Evolutionary conservation across 1,140 invertebrate genomes (phyloP).

Genomic region (Nephila pilipes): DNA sequence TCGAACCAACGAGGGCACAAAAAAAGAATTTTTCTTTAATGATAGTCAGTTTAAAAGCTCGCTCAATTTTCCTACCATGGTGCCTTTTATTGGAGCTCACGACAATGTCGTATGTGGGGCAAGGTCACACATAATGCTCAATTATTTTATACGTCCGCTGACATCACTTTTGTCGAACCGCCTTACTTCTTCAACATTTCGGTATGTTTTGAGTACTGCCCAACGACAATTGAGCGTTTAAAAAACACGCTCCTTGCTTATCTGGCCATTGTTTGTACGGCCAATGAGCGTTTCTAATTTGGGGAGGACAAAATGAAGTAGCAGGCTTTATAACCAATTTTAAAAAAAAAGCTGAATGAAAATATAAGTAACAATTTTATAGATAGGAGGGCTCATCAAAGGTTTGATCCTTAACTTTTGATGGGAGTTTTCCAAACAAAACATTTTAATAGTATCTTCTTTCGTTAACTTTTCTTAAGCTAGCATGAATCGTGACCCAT

Average conservation of each 20-base stretch:
- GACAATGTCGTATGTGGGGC: slow-evolving; percentile 35
- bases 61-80: neutral
- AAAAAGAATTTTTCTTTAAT: neutral
- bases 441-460: no score
- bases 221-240: neutral
- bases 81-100: neutral
- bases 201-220: neutral
- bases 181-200: neutral
- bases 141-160: slow-evolving; percentile 53
- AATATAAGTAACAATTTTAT: no score
- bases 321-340: no score
- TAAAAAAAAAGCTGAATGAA: no score
- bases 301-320: neutral
- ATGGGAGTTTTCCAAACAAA: no score
- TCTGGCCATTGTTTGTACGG: neutral
- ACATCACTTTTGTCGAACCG: slow-evolving; percentile 45
- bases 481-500: no score
- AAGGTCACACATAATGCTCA: slow-evolving; percentile 29
- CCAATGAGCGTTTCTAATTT: neutral
- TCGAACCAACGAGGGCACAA: no score
- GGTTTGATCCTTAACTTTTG: no score
- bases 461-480: no score
- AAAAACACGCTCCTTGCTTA: neutral
- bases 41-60: neutral
- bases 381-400: no score